Evolutionary conservation across 2,888 invertebrate genomes (phyloP), one percentile per base, ranked within the genome.

Genomic region (Atethmia centrago): DNA sequence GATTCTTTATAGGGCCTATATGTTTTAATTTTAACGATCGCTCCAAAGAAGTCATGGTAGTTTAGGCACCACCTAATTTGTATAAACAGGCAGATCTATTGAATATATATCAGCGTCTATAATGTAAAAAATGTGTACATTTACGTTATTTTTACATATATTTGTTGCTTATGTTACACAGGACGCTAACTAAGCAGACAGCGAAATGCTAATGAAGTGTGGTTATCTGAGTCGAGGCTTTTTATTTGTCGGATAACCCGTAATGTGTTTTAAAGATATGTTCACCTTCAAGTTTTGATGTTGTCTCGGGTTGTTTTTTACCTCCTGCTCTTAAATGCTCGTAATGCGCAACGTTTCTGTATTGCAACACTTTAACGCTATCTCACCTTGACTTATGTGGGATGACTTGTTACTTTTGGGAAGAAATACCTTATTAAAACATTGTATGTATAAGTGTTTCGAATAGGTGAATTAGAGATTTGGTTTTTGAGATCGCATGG

Each of bases 261-360:
- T 92, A 92, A 93, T 92, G 92, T 92, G 88, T 92, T 93, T 92
- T 87, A 88, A 89, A 91, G 90, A 92, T 92, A 93, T 89, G 89
- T 89, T 87, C 88, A 84, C 87, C 84, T 88, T 89, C 88, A 87
- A 89, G 87, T 88, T 89, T 88, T 88, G 86, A 90, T 90, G 88
- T 87, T 85, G 87, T 87, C 86, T 85, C 83, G 64, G 80, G 59
- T 75, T 77, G 53, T 83, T 79, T 85, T 90, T 88, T 84, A 74
- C 71, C 79, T 86, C 74, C 82, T 79, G 79, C 71, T 87, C 76
- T 85, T 88, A 81, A 83, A 83, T 77, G 72, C 74, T 70, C 75
- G 85, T 86, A 86, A 88, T 87, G 88, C 79, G 79, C 80, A 84
- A 75, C 73, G 78, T 80, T 84, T 78, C 58, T 82, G 76, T 67